Evolutionary conservation across 2,888 invertebrate species (phyloP).

Genomic region (Parasteatoda lunata): DNA sequence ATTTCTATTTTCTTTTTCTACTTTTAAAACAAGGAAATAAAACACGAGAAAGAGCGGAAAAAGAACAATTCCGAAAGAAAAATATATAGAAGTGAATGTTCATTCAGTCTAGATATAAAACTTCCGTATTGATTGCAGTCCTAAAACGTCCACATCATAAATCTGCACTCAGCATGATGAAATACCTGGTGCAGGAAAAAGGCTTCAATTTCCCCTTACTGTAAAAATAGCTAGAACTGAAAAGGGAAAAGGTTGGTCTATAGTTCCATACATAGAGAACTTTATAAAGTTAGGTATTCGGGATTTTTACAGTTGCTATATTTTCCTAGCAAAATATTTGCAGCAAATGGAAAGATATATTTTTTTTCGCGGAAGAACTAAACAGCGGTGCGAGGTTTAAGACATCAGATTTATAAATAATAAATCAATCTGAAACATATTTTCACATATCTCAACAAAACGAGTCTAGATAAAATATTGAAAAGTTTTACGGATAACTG

Average conservation of each 20-base stretch:
- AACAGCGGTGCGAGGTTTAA: too few species aligned
- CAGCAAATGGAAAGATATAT: too few species aligned
- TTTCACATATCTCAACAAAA: too few species aligned
- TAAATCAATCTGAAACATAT: too few species aligned
- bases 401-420: too few species aligned
- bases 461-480: too few species aligned
- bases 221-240: conserved; percentile 10
- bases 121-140: conserved; percentile 50
- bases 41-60: conserved; percentile 16
- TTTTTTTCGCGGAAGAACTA: too few species aligned
- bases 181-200: conserved; percentile 39
- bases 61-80: conserved; percentile 12
- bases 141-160: conserved; percentile 42
- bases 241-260: background rate
- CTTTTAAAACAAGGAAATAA: conserved; percentile 41
- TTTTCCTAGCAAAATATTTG: too few species aligned
- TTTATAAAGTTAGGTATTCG: conserved; percentile 2
- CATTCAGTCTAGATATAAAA: conserved; percentile 45
- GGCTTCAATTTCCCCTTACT: conserved; percentile 38
- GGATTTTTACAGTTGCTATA: background rate
- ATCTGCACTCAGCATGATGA: conserved; percentile 54
- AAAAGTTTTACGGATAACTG: too few species aligned
- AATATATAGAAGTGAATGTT: conserved; percentile 8
- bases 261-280: too few species aligned
- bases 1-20: background rate